Evolutionary conservation across 2,888 invertebrate species (phyloP).

Genomic region (Pristionchus japonicus): DNA sequence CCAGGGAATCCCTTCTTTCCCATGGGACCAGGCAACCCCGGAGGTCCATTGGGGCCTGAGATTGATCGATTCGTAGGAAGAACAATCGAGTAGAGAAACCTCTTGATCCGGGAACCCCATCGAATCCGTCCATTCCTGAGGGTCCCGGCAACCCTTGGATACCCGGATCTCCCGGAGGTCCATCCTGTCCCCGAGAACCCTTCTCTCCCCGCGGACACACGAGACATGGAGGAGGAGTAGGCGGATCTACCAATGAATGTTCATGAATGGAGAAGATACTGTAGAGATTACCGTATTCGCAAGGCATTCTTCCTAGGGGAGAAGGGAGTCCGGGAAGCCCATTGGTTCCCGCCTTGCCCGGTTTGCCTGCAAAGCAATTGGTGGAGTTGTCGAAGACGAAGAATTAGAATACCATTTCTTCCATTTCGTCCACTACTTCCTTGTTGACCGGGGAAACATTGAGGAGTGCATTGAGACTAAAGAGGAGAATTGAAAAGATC

Average conservation of each 20-base stretch:
- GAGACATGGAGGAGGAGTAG: background rate
- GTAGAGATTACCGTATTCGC: conserved; percentile 1
- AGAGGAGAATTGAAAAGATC: background rate
- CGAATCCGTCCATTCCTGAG: conserved; percentile 9
- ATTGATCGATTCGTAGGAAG: background rate
- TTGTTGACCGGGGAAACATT: background rate
- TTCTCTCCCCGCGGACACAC: background rate
- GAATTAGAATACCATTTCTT: background rate
- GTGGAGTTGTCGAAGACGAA: background rate
- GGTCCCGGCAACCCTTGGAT: background rate
- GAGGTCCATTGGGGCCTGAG: background rate
- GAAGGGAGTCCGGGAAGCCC: conserved; percentile 8
- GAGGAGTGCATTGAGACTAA: conserved; percentile 5
- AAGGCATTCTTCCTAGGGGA: background rate
- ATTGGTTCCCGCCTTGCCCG: conserved; percentile 18
- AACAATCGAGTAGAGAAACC: background rate
- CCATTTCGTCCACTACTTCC: background rate
- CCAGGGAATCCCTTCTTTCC: background rate
- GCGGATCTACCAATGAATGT: background rate
- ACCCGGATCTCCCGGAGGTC: background rate
- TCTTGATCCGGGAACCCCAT: background rate
- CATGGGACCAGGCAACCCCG: background rate
- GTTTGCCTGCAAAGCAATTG: background rate
- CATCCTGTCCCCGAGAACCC: background rate
- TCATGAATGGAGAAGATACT: no score